Base-by-base conservation (phyloP, 37 sponge, comb jelly and placozoan species). In the Eunapius fragilis region DNA sequence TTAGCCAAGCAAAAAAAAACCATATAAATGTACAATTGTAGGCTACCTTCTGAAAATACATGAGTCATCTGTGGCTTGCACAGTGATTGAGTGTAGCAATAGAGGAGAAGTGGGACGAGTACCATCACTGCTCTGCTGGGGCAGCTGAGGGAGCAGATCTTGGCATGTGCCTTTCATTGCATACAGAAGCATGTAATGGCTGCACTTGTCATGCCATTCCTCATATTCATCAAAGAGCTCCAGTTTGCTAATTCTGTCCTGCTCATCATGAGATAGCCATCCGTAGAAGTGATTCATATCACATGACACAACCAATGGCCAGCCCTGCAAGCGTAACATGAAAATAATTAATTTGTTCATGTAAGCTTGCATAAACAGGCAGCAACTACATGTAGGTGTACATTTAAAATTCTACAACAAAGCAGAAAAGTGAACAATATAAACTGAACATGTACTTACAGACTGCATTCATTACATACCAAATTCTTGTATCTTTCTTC, bases 221-320 rank as follows among this genome's bases (percentile, higher is more conserved):
- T 94, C 95, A 80, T 68, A 96, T 76, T 96, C 97, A 83, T 96
- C 97, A 92, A 96, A 96, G 49, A 75, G 49, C 84, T 96, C 97
- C 50, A 96, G 47, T 5, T 22, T 31, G 23, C 58, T 47, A 68
- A 94, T 67, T 25, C 92, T 38, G 13, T 31, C 24, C 31, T 80
- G 70, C 50, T 94, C 93, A 13, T 77, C 58, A 19, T 27, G 75
- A 35, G 85, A 33, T 25, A 91, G 72, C 19, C 31, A 68, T 33
- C 10, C 35, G 82, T 84, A 92, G 33, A 89, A 92, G 19, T 79
- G 31, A 71, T 96, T 92, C 97, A 96, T 96, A 70, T 94, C 92
- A 26, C 85, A 80, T 19, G 85, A 82, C 32, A 33, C 38, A 35
- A 41, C 72, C 13, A 48, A 41, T 25, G 83, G 67, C 90, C 90